Evolutionary conservation across 1,140 invertebrate genomes (phyloP).

Genomic region (Calycopis cecrops): DNA sequence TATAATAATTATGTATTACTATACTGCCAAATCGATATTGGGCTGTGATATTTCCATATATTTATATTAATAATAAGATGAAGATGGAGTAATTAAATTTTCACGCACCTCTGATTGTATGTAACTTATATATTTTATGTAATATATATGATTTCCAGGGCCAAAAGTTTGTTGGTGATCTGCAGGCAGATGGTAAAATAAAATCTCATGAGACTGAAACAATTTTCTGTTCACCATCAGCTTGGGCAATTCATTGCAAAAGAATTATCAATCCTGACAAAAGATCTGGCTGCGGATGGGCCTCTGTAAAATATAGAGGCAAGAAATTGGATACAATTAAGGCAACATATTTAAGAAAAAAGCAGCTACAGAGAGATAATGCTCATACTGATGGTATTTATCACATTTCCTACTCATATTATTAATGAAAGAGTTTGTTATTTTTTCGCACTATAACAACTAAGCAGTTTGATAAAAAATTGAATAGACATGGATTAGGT

Average conservation of each 20-base stretch:
- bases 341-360: constrained; percentile 86
- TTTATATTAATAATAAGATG: too few species aligned
- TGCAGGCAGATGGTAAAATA: constrained; percentile 91
- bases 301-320: constrained; percentile 87
- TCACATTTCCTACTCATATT: too few species aligned
- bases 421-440: too few species aligned
- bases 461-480: too few species aligned
- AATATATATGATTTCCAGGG: constrained; percentile 69
- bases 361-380: constrained; percentile 76
- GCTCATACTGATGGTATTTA: constrained; percentile 62
- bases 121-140: neutral
- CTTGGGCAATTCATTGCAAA: constrained; percentile 94
- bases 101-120: too few species aligned
- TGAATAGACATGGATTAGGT: neutral
- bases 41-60: too few species aligned
- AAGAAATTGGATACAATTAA: constrained; percentile 92
- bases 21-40: too few species aligned
- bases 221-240: constrained; percentile 91
- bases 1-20: too few species aligned
- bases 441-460: too few species aligned
- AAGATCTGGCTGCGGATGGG: constrained; percentile 94
- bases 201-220: constrained; percentile 91
- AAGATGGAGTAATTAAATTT: too few species aligned
- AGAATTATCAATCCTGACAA: constrained; percentile 93
- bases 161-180: constrained; percentile 91